A percentile compares a stretch with the other conserved stretches of the same genome.
Conservation (phyloP, 1,140 invertebrate species). For the Ylistrum balloti region DNA sequence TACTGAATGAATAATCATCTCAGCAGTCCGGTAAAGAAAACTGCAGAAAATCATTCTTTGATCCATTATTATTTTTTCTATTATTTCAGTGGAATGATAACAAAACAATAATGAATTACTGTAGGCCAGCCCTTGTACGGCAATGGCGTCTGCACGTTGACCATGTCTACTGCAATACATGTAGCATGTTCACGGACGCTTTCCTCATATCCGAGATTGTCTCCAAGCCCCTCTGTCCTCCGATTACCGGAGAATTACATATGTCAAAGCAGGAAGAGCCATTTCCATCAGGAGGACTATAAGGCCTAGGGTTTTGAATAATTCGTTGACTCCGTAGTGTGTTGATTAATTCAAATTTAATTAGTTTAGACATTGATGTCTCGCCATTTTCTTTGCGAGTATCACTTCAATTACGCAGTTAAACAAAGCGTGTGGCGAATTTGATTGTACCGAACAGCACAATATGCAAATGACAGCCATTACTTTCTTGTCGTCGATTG, state of each 20-base stretch:
- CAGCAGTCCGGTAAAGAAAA: not conserved
- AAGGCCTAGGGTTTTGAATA: slow-evolving; percentile 16
- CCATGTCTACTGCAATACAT: not conserved
- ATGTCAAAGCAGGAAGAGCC: slow-evolving; percentile 15
- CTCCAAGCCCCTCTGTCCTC: not conserved
- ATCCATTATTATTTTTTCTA: not conserved
- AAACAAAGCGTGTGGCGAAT: slow-evolving; percentile 61
- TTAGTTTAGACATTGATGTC: slow-evolving; percentile 64
- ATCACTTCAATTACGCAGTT: slow-evolving; percentile 66
- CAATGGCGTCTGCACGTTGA: not conserved
- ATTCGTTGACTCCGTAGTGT: slow-evolving; percentile 48
- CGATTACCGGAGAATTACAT: slow-evolving; percentile 33
- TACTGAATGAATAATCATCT: slow-evolving; percentile 24
- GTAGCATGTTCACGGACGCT: slow-evolving; percentile 12
- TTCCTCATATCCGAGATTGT: not conserved
- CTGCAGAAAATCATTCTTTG: not conserved
- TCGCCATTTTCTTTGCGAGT: slow-evolving; percentile 62
- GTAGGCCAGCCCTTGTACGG: not conserved
- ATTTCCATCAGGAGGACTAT: slow-evolving; percentile 52
- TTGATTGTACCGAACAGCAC: slow-evolving; percentile 62
- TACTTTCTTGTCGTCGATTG: slow-evolving; percentile 54
- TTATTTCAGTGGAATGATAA: slow-evolving; percentile 22
- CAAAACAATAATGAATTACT: slow-evolving; percentile 18
- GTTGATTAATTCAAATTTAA: slow-evolving; percentile 70
- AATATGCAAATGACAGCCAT: slow-evolving; percentile 61